Evolutionary conservation across 2,797 vertebrate species (phyloP).

Genomic region (Sciaenops ocellatus): DNA sequence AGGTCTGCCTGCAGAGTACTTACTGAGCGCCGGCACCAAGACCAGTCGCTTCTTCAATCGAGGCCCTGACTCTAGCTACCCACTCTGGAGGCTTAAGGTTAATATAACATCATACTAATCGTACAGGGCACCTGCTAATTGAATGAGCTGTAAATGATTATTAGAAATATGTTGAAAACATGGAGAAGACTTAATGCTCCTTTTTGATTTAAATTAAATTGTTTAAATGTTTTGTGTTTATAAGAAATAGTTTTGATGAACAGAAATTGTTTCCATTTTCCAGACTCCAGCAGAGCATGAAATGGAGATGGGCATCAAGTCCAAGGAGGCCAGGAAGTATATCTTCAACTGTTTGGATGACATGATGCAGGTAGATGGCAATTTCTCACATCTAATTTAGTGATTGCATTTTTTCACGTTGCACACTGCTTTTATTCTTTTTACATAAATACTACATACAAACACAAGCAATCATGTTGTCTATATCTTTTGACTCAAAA

Average conservation of each 20-base stretch:
- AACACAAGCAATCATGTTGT: neutral
- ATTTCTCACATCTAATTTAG: too few relatives aligned
- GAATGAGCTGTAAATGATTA: neutral
- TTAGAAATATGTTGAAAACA: neutral
- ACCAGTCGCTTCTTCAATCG: conserved; percentile 96
- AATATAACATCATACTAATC: neutral
- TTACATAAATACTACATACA: neutral
- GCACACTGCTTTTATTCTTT: neutral
- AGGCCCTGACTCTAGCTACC: conserved; percentile 94
- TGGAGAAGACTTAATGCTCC: neutral
- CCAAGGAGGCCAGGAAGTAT: conserved; percentile 98
- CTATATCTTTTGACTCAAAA: neutral
- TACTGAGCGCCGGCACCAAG: conserved; percentile 96
- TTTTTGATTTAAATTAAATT: neutral
- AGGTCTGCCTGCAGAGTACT: conserved; percentile 96
- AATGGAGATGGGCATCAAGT: conserved; percentile 98
- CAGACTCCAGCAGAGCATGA: conserved; percentile 97
- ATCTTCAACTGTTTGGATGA: conserved; percentile 99
- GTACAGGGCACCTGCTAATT: neutral
- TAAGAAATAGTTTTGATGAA: neutral
- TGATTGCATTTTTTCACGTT: neutral
- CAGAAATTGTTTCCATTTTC: neutral
- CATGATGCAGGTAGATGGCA: conserved; percentile 93
- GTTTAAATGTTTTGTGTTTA: neutral
- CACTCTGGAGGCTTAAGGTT: conserved; percentile 97